These are phyloP conservation scores for Drosophila gunungcola DNA, from an alignment of 1,140 invertebrate species.

Conservation along the genomic window DNA sequence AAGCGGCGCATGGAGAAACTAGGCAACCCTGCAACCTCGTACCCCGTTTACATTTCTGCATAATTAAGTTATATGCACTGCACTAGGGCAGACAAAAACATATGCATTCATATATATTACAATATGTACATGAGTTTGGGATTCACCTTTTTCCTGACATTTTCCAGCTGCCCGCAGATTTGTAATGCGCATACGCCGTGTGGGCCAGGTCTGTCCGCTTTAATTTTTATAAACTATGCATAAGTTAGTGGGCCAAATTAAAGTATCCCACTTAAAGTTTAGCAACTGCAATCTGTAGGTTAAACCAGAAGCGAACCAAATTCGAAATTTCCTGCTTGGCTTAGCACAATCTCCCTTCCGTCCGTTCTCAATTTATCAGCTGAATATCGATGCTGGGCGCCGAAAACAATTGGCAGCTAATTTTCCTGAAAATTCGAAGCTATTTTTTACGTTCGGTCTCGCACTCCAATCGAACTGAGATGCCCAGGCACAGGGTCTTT, in stretches of 20 bases:
- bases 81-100: slow-evolving; percentile 42
- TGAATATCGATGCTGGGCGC: slow-evolving; percentile 64
- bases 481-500: slow-evolving; percentile 44
- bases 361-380: slow-evolving; percentile 65
- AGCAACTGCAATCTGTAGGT: neutral
- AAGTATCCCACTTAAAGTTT: slow-evolving; percentile 48
- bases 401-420: slow-evolving; percentile 81
- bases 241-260: slow-evolving; percentile 49
- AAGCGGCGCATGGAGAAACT: slow-evolving; percentile 66
- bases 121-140: slow-evolving; percentile 2
- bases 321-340: slow-evolving; percentile 74
- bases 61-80: slow-evolving; percentile 78
- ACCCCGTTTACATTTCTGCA: slow-evolving; percentile 76
- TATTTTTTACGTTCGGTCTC: slow-evolving; percentile 60
- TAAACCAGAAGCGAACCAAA: slow-evolving; percentile 6
- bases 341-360: slow-evolving; percentile 72
- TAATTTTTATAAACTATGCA: slow-evolving; percentile 75
- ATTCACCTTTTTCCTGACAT: slow-evolving; percentile 50
- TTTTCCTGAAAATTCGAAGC: slow-evolving; percentile 75
- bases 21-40: slow-evolving; percentile 22
- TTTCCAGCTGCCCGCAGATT: slow-evolving; percentile 46
- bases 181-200: slow-evolving; percentile 66
- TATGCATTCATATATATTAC: slow-evolving; percentile 13
- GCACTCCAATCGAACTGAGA: slow-evolving; percentile 17
- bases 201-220: slow-evolving; percentile 46